Conservation (phyloP, 2,888 invertebrate genomes). For the Megaustenia siamemsis region DNA sequence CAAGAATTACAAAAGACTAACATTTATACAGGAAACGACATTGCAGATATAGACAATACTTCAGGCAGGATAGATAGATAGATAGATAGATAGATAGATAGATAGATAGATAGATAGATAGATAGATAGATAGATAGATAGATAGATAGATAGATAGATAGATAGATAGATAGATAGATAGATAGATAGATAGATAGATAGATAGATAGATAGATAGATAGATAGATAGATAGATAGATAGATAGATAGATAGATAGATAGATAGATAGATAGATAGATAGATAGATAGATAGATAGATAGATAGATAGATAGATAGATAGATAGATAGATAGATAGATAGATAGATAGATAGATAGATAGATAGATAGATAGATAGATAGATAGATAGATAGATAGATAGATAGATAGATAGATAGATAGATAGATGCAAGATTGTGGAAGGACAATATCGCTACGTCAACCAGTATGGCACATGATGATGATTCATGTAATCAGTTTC, state of each 20-base stretch:
- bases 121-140: too few species aligned
- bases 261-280: constrained; percentile 1
- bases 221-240: constrained; percentile 1
- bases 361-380: neutral
- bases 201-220: neutral
- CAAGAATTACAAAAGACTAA: too few species aligned
- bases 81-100: too few species aligned
- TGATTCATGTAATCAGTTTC: too few species aligned
- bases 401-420: neutral
- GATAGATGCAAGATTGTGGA: neutral
- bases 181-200: neutral
- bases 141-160: too few species aligned
- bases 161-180: neutral
- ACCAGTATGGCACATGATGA: too few species aligned
- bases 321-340: constrained; percentile 1
- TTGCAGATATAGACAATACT: too few species aligned
- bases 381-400: neutral
- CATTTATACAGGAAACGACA: too few species aligned
- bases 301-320: constrained; percentile 1
- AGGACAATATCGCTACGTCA: too few species aligned
- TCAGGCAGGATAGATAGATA: too few species aligned
- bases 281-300: neutral
- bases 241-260: constrained; percentile 1
- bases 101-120: too few species aligned
- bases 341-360: neutral